A percentile compares a stretch with the other conserved stretches of the same genome.
Conservation (phyloP, 2,888 invertebrate genomes). For the Leptinotarsa tumamoca region DNA sequence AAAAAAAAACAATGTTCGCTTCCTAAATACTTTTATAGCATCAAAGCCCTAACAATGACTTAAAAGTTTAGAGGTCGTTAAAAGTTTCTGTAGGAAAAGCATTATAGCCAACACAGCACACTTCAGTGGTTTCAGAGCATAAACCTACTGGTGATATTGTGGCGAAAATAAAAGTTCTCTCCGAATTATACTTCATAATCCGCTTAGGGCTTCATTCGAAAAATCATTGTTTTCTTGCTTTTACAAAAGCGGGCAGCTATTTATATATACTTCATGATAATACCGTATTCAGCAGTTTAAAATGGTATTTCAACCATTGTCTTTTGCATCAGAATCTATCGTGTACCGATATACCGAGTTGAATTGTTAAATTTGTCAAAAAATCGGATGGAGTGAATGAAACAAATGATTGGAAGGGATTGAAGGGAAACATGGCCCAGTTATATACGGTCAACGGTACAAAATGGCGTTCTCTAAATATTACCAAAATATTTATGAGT, state of each 20-base stretch:
- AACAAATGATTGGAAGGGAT: background rate
- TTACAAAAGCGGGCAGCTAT: background rate
- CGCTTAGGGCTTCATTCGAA: conserved; percentile 10
- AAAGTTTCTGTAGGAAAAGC: background rate
- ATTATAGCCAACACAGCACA: conserved; percentile 12
- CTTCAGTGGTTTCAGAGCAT: conserved; percentile 13
- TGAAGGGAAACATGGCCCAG: background rate
- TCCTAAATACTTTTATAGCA: conserved; percentile 19
- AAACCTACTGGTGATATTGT: conserved; percentile 15
- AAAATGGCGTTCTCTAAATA: no score
- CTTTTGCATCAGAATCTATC: background rate
- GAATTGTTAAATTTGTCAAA: background rate
- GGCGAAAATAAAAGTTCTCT: conserved; percentile 12
- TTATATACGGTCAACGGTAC: no score
- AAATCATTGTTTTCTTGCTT: conserved; percentile 18
- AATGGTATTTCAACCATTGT: background rate
- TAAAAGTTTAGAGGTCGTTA: conserved; percentile 17
- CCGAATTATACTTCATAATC: conserved; percentile 18
- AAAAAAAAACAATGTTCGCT: background rate
- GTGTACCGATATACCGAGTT: background rate
- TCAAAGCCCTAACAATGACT: conserved; percentile 17
- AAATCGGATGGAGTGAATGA: background rate
- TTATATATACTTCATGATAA: conserved; percentile 5
- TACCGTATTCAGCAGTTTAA: background rate
- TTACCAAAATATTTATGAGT: no score